These are phyloP conservation scores for Thermophis baileyi DNA, from an alignment of 2,113 vertebrate species.

Conservation along the genomic window DNA sequence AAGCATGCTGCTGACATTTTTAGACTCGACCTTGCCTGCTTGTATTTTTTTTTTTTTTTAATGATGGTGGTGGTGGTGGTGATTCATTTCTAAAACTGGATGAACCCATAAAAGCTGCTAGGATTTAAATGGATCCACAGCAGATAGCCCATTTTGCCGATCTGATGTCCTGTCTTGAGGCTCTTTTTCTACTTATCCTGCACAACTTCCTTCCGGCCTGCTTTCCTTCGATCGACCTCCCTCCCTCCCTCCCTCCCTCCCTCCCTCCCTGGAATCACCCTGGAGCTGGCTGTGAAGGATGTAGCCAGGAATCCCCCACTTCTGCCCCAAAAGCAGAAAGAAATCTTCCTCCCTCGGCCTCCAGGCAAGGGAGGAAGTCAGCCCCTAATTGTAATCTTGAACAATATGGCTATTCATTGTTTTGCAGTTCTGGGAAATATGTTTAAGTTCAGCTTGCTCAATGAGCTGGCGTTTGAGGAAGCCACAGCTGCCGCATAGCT, in stretches of 20 bases:
- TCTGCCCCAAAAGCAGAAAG: constrained; percentile 57
- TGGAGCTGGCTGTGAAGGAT: constrained; percentile 59
- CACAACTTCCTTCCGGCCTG: constrained; percentile 72
- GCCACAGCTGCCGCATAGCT: constrained; percentile 58
- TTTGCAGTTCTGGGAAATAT: constrained; percentile 64
- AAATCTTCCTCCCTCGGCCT: constrained; percentile 61
- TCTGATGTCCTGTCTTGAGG: constrained; percentile 56
- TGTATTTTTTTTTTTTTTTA: background rate
- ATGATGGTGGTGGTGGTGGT: background rate
- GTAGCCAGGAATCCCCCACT: constrained; percentile 63
- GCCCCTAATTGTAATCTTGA: constrained; percentile 55
- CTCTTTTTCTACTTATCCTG: constrained; percentile 69
- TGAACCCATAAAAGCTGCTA: constrained; percentile 18
- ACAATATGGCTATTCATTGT: constrained; percentile 68
- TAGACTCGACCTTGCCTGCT: background rate
- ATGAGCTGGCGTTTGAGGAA: constrained; percentile 64
- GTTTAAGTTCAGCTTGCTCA: constrained; percentile 62
- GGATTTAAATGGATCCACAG: constrained; percentile 60
- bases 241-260: constrained; percentile 55
- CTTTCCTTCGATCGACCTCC: constrained; percentile 58
- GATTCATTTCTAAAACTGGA: constrained; percentile 35
- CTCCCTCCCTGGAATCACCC: constrained; percentile 54
- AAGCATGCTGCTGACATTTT: constrained; percentile 31
- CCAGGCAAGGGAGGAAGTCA: constrained; percentile 60
- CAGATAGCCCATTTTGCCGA: constrained; percentile 60